Evolutionary conservation across 2,888 invertebrate species (phyloP), one percentile per base, ranked within the genome.

Genomic region (Pyrrhosoma nymphula): DNA sequence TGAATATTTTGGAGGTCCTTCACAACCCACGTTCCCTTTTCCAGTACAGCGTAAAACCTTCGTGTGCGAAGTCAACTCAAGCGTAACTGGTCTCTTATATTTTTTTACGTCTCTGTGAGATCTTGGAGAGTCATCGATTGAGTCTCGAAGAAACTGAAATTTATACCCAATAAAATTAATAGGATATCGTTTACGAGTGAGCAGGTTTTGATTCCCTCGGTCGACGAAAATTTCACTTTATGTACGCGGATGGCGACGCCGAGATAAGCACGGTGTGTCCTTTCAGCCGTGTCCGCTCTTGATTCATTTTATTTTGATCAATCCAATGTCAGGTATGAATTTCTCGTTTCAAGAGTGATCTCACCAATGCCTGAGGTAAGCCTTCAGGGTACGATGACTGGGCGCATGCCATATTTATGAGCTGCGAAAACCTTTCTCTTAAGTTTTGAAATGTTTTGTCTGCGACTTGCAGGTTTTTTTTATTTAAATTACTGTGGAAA

Each of bases 321-420:
- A 69, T 69, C 69, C 69, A 69, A 69, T 69, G 69, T 69, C 69
- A n/a, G 69, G 69, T 69, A 12, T 69, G 69, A 69, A 69, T 69
- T 69, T 69, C 69, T n/a, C n/a, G n/a, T 26, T 69, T 26, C n/a
- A n/a, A n/a, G 69, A 69, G n/a, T n/a, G 69, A 60, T 60, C n/a
- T 69, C n/a, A 8, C 6, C 69, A n/a, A n/a, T 69, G 69, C 69
- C 69, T 6, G 12, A n/a, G 69, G 69, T 69, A 69, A 69, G 1
- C 69, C 10, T 69, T 2, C 26, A 26, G 16, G 69, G n/a, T n/a
- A 69, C n/a, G 69, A 10, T 69, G 69, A 69, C 69, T 69, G 69
- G n/a, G 4, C 69, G 69, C n/a, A n/a, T 47, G 47, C 2, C 47
- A 8, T 47, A 47, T 47, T 47, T 47, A 2, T 47, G 47, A 47